Base-by-base conservation (phyloP, 1,140 invertebrate species). In the Maniola jurtina region DNA sequence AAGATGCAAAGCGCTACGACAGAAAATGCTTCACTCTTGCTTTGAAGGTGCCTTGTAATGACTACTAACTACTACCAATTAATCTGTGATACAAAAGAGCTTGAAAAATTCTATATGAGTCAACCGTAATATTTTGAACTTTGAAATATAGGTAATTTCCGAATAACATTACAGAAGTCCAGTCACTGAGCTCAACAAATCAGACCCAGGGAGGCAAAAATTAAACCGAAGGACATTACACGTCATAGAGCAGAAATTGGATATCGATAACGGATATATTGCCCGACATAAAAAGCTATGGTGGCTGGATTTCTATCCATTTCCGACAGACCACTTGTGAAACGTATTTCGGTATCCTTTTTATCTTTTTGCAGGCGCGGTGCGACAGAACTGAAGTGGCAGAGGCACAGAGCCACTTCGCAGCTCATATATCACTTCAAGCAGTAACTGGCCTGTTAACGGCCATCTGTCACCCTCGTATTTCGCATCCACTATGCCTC, bases 291-390 rank as follows among this genome's bases (percentile, higher is more conserved):
- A 76, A 89, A 88, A 88, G 80, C 79, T 80, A 72, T 72, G 75
- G 77, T 80, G 77, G 72, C 76, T 81, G 83, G 83, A 84, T 83
- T 84, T 84, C 81, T 86, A 82, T 81, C 83, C 80, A 86, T 86
- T 86, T 86, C 83, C 80, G 78, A 75, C 83, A 82, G 79, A 57
- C 83, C 83, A 90, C 84, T 90, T 84, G 80, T 83, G 84, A 88
- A 86, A 86, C 82, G 83, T 84, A 88, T 88, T 88, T 87, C 79
- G 79, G 78, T 77, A 82, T 86, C 80, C 79, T 85, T 88, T 89
- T 88, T 90, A 83, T 88, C 79, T 87, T 86, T 86, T 88, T 87
- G 77, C 79, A 70, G 67, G 74, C 71, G 77, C 75, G 70, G 71
- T 73, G 77, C 74, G 78, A 76, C 69, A 73, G 71, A 80, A 79